phyloP scores from a whole-genome alignment of 1,140 invertebrate species.

The Drusus annulatus region DNA sequence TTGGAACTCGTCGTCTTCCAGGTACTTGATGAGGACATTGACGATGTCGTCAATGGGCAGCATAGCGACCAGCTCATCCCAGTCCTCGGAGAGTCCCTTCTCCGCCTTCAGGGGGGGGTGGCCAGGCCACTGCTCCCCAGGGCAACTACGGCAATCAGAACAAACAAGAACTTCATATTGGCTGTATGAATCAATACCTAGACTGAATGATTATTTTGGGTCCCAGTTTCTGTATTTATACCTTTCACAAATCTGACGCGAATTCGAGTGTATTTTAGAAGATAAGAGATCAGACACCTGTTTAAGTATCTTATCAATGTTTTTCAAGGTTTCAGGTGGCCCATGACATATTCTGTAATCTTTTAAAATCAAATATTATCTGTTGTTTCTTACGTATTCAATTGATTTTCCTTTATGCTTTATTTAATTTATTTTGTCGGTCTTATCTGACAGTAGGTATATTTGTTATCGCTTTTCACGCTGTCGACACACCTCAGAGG shows the following conservation, averaged over 20 bases:
- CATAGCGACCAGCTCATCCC: slow-evolving; percentile 42
- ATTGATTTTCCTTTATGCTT: too few species aligned
- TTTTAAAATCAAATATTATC: too few species aligned
- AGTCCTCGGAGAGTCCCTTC: slow-evolving; percentile 9
- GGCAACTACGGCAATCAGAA: slow-evolving; percentile 22
- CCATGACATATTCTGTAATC: too few species aligned
- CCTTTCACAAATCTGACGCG: neutral
- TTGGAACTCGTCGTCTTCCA: slow-evolving; percentile 47
- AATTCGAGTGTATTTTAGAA: too few species aligned
- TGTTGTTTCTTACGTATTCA: too few species aligned
- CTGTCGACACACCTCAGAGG: too few species aligned
- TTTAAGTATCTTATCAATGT: neutral
- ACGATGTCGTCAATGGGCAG: slow-evolving; percentile 35
- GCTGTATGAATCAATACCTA: neutral
- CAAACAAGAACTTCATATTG: slow-evolving; percentile 42
- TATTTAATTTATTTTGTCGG: too few species aligned
- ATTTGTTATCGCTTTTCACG: too few species aligned
- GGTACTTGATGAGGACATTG: slow-evolving; percentile 28
- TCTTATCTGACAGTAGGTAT: too few species aligned
- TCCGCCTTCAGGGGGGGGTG: neutral
- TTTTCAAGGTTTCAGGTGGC: neutral
- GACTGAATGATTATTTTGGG: slow-evolving; percentile 5
- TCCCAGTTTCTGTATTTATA: neutral
- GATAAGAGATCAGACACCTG: slow-evolving; percentile 18
- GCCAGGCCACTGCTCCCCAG: slow-evolving; percentile 23